Percentiles rank a stretch among this genome's conserved stretches.
Evolutionary conservation across 2,888 invertebrate species (phyloP).

Genomic region (Synanthedon tipuliformis): DNA sequence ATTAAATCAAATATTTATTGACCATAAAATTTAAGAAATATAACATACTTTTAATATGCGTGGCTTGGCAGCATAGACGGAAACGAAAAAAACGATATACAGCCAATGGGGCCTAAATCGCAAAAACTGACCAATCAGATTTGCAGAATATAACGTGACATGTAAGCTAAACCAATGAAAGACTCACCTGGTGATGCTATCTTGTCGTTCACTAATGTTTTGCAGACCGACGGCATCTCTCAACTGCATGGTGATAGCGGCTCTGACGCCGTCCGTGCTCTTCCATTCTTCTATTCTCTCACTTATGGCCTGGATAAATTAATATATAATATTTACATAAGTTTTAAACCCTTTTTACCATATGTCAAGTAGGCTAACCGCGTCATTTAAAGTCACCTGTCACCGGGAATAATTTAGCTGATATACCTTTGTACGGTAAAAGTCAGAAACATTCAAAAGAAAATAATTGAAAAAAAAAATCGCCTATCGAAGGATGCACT

Average conservation of each 20-base stretch:
- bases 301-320: conserved; percentile 37
- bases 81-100: not conserved
- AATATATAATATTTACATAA: not conserved
- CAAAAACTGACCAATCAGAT: not conserved
- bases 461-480: too few relatives aligned
- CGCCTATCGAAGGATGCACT: too few relatives aligned
- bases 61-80: not conserved
- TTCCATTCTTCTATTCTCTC: conserved; percentile 80
- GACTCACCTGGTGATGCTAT: conserved; percentile 71
- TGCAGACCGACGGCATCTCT: conserved; percentile 83
- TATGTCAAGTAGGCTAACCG: too few relatives aligned
- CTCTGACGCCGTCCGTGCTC: conserved; percentile 84
- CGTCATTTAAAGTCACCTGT: too few relatives aligned
- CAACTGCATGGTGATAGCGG: conserved; percentile 87
- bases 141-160: not conserved
- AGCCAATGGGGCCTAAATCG: too few relatives aligned
- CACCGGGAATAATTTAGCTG: too few relatives aligned
- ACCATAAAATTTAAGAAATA: too few relatives aligned
- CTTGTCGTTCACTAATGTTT: conserved; percentile 77
- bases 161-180: not conserved
- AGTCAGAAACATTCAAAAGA: too few relatives aligned
- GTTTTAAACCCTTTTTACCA: too few relatives aligned
- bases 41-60: not conserved
- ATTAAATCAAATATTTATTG: too few relatives aligned
- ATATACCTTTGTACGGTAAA: too few relatives aligned